Evolutionary conservation across 2,113 vertebrate genomes (phyloP), one percentile per base, ranked within the genome.

Genomic region (Prionailurus viverrinus): DNA sequence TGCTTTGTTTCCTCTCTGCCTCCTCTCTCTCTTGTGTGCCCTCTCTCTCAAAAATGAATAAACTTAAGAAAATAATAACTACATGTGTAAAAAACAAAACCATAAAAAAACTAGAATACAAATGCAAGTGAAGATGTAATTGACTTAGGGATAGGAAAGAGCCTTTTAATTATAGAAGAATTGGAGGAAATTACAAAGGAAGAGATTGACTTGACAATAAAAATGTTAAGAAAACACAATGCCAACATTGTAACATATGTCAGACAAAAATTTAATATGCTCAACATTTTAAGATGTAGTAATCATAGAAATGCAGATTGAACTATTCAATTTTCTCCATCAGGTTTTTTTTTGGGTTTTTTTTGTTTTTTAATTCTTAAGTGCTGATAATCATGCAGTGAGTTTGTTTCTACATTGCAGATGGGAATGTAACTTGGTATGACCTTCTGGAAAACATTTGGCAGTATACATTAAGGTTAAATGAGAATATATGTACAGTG

Each of bases 251-350:
- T 74, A 93, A 55, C 13, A 27, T 88, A 71, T 74, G 9, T 90
- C 45, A 96, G 74, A 81, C 15, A 96, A 21, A 96, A 36, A 5
- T 92, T 89, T 91, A 89, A 84, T 81, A 14, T 88, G 19, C 33
- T 90, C 90, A 65, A 66, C 31, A 51, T 83, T 58, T 19, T 45
- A 90, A 89, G 68, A 68, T 66, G 16, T 83, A 76, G 16, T 71
- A 68, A 51, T 92, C 63, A 74, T 87, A 96, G 66, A 93, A 95
- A 92, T 91, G 41, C 58, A 97, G 66, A 68, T 92, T 85, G 53
- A 80, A 74, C 55, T 87, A 53, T 91, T 79, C 45, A 63, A 3
- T 89, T 89, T 96, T 95, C 33, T 45, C 51, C 16, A 58, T 68
- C 16, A 63, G 48, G 69, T 74, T 74, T n/a, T 74, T 23, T 74